Percentiles rank a stretch among this genome's conserved stretches.
Conservation (phyloP, 1,140 invertebrate genomes). For the Pinna nobilis region DNA sequence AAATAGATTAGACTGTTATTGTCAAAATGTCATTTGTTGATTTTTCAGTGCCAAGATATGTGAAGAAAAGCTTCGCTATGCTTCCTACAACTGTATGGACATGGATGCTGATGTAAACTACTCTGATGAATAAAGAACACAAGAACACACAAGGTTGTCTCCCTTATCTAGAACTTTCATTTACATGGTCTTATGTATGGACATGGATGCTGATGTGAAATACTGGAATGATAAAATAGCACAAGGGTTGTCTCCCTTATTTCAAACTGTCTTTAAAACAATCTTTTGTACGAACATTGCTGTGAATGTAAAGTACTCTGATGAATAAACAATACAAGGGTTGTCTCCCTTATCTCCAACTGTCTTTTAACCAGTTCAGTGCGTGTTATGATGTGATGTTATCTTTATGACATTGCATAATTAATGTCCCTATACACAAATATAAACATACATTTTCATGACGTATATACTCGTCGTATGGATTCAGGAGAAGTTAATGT, state of each 20-base stretch:
- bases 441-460: no score
- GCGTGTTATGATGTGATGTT: no score
- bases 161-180: not conserved
- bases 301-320: constrained; percentile 67
- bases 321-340: constrained; percentile 39
- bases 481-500: no score
- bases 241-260: not conserved
- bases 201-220: constrained; percentile 73
- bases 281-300: constrained; percentile 72
- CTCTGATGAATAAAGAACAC: constrained; percentile 53
- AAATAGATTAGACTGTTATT: not conserved
- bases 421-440: no score
- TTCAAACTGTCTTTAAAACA: not conserved
- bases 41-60: constrained; percentile 71
- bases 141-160: not conserved
- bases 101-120: constrained; percentile 72
- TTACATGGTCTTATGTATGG: constrained; percentile 61
- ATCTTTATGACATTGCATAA: no score
- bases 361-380: no score
- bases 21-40: constrained; percentile 22
- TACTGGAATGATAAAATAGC: constrained; percentile 53
- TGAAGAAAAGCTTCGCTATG: constrained; percentile 74
- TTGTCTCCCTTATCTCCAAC: not conserved
- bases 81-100: constrained; percentile 73
- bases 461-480: no score